phyloP scores from a whole-genome alignment of 1,140 invertebrate species.

The Aphelenchoides besseyi region DNA sequence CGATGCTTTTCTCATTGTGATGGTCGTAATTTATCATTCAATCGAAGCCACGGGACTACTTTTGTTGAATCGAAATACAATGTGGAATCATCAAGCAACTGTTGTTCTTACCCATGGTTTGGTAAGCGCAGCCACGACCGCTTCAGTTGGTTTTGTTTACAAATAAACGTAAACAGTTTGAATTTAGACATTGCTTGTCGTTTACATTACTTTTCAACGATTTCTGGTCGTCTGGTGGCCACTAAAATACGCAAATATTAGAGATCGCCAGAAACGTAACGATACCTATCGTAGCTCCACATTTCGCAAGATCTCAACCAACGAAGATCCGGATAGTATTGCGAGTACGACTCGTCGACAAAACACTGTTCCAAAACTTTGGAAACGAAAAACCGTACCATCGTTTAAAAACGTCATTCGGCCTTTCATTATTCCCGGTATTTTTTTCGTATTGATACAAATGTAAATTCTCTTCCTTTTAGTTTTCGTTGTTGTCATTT shows the following conservation, averaged over 20 bases:
- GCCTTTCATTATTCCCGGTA: slow-evolving; percentile 36
- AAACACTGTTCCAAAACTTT: slow-evolving; percentile 1
- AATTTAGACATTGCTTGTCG: slow-evolving; percentile 43
- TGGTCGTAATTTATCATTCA: slow-evolving; percentile 46
- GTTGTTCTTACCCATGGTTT: slow-evolving; percentile 45
- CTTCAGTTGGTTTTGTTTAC: too few species aligned
- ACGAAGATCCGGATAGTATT: slow-evolving; percentile 25
- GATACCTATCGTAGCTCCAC: slow-evolving; percentile 19
- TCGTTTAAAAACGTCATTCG: slow-evolving; percentile 26
- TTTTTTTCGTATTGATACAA: not conserved
- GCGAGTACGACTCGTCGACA: not conserved
- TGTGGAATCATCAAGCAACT: slow-evolving; percentile 44
- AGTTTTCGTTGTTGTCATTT: slow-evolving; percentile 40
- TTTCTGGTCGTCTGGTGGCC: slow-evolving; percentile 50
- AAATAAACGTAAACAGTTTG: too few species aligned
- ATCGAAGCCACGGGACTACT: slow-evolving; percentile 48
- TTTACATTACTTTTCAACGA: slow-evolving; percentile 53
- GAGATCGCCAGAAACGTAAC: not conserved
- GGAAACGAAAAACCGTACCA: slow-evolving; percentile 15
- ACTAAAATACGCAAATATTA: slow-evolving; percentile 36
- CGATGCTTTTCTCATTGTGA: slow-evolving; percentile 45
- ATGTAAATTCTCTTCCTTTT: slow-evolving; percentile 20
- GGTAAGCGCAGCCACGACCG: slow-evolving; percentile 42
- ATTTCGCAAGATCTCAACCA: slow-evolving; percentile 22
- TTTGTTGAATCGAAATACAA: slow-evolving; percentile 30